These are phyloP conservation scores for Coptodon rendalli DNA, from an alignment of 2,113 vertebrate genomes.

Conservation along the genomic window DNA sequence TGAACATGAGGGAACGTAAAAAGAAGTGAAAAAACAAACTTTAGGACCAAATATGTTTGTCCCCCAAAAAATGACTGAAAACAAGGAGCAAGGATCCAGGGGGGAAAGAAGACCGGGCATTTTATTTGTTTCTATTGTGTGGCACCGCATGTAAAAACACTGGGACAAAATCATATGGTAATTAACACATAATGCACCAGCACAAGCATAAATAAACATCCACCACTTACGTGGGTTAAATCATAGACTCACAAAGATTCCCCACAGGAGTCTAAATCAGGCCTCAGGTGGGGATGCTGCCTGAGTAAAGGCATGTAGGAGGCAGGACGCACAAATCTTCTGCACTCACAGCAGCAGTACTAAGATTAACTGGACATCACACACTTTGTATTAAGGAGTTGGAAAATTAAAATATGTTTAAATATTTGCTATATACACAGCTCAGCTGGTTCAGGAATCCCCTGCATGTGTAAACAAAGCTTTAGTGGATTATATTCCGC, in stretches of 20 bases:
- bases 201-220: not conserved
- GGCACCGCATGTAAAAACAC: not conserved
- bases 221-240: not conserved
- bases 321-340: not conserved
- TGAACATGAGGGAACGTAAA: not conserved
- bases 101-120: not conserved
- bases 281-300: not conserved
- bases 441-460: not conserved
- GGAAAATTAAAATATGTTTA: not conserved
- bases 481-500: not conserved
- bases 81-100: not conserved
- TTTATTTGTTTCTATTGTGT: not conserved
- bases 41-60: not conserved
- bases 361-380: not conserved
- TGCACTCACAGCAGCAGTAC: not conserved
- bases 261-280: not conserved
- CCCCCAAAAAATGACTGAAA: not conserved
- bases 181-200: not conserved
- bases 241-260: not conserved
- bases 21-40: not conserved
- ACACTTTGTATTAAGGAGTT: not conserved
- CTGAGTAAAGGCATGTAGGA: not conserved
- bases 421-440: not conserved
- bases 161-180: not conserved
- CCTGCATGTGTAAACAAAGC: not conserved